Conservation (phyloP, 2,113 vertebrate genomes). For the Narcine bancroftii region DNA sequence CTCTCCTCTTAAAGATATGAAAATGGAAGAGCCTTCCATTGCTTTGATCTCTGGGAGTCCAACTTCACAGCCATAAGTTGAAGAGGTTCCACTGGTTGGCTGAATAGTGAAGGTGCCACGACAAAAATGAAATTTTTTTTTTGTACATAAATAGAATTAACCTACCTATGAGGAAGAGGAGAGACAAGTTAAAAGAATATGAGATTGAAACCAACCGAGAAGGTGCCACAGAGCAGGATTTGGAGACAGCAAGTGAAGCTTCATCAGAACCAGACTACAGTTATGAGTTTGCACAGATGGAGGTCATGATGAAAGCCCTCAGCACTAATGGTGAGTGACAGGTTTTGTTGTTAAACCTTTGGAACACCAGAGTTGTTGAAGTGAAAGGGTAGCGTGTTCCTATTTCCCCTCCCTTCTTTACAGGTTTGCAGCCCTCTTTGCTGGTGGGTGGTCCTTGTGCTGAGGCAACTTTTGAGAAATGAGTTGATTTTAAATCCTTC, state of each 20-base stretch:
- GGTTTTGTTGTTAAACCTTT: not conserved
- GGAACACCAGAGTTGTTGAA: not conserved
- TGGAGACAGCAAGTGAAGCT: conserved; percentile 89
- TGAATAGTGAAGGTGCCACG: not conserved
- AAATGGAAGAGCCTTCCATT: no score
- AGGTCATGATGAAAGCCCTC: conserved; percentile 97
- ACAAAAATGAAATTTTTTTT: not conserved
- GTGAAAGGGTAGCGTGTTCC: not conserved
- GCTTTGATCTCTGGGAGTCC: no score
- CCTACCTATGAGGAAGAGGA: conserved; percentile 83
- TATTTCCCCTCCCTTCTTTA: not conserved
- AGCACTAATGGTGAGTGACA: conserved; percentile 78
- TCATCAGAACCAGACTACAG: conserved; percentile 97
- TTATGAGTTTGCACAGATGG: conserved; percentile 98
- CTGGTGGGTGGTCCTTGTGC: not conserved
- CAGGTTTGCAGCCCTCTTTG: not conserved
- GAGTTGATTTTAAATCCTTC: not conserved
- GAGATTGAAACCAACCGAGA: conserved; percentile 70
- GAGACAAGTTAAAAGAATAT: conserved; percentile 84
- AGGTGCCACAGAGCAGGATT: conserved; percentile 67
- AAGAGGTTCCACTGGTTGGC: not conserved
- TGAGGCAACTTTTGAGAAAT: not conserved
- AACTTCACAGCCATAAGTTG: no score
- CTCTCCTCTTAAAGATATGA: no score
- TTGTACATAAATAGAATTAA: conserved; percentile 67